Conservation (phyloP, 2,113 vertebrate genomes). For the Nanorana parkeri region DNA sequence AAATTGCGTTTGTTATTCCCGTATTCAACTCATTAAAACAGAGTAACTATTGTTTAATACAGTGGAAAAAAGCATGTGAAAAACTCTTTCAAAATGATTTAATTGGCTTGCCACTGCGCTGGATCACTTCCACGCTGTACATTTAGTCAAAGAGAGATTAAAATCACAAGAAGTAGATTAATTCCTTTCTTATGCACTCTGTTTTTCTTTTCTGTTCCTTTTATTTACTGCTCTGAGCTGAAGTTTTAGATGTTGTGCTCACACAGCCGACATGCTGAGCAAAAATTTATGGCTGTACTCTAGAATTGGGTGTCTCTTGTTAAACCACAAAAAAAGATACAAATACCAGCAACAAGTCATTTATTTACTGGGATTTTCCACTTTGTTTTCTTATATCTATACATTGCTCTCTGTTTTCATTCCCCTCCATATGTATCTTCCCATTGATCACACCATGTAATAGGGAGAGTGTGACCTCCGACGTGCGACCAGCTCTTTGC, state of each 20-base stretch:
- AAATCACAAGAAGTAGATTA: background rate
- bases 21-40: conserved; percentile 10
- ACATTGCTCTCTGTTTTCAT: no score
- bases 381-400: no score
- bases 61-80: conserved; percentile 1
- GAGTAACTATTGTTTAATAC: background rate
- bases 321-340: no score
- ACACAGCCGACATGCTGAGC: no score
- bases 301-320: no score
- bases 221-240: background rate
- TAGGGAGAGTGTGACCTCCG: no score
- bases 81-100: conserved; percentile 3
- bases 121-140: background rate
- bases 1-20: conserved; percentile 19
- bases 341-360: no score
- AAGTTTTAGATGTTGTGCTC: background rate
- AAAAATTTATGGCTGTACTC: no score
- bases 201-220: background rate
- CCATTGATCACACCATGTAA: no score
- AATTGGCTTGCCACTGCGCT: conserved; percentile 23
- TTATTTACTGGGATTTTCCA: no score
- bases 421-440: no score
- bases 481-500: no score
- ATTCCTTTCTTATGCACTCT: background rate
- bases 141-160: background rate